These are phyloP conservation scores for Esox masquinongy DNA, from an alignment of 2,797 vertebrate genomes.

Conservation along the genomic window DNA sequence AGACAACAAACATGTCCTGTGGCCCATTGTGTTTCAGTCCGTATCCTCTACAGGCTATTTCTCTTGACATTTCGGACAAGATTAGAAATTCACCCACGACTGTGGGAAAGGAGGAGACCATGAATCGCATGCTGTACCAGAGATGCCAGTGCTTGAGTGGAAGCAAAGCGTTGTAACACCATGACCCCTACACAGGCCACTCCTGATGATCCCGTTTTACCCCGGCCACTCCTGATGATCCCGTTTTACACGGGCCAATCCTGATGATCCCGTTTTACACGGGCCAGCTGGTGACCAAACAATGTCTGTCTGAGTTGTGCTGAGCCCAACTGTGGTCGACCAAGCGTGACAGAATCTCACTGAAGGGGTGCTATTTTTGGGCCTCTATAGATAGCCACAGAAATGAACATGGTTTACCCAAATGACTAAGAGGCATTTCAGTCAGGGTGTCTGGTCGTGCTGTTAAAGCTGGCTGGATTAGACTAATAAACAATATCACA, in stretches of 20 bases:
- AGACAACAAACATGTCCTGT: no score
- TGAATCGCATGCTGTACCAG: no score
- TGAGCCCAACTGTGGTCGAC: conserved; percentile 17
- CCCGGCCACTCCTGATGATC: no score
- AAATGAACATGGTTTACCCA: conserved; percentile 17
- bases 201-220: no score
- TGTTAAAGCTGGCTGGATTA: conserved; percentile 13
- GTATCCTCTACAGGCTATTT: no score
- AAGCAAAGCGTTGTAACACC: not conserved
- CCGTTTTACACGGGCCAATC: not conserved
- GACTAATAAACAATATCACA: not conserved
- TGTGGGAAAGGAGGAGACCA: no score
- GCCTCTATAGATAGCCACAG: conserved; percentile 17
- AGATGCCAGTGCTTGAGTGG: not conserved
- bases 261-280: not conserved
- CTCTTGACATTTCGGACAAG: no score
- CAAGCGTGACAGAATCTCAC: conserved; percentile 16
- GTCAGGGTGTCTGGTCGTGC: conserved; percentile 2
- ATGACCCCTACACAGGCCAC: not conserved
- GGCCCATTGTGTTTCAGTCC: no score
- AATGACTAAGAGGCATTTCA: conserved; percentile 5
- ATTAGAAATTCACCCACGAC: no score
- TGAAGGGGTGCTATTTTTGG: conserved; percentile 14
- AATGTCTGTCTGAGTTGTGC: not conserved
- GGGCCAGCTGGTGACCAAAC: not conserved